Conservation (phyloP, 2,797 vertebrate genomes). For the Peromyscus nudipes region DNA sequence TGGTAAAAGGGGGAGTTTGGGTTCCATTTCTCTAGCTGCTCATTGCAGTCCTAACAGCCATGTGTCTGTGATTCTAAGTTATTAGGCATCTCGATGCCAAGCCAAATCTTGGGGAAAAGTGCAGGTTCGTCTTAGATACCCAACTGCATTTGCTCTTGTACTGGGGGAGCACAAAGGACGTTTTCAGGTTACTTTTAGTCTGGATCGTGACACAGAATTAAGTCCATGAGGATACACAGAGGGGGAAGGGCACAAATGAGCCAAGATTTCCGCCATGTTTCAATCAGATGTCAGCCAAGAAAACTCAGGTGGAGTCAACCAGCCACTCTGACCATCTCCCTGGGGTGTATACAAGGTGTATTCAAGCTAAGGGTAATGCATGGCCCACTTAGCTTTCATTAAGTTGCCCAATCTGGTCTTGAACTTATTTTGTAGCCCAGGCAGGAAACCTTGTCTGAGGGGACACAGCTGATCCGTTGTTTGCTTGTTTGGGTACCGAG, state of each 20-base stretch:
- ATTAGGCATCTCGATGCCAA: neutral
- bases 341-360: too few relatives aligned
- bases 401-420: neutral
- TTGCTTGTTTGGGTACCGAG: neutral
- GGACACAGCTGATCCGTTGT: neutral
- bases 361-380: too few relatives aligned
- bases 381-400: neutral
- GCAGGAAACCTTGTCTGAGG: neutral
- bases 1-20: neutral
- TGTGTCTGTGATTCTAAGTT: neutral
- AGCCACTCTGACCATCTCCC: neutral
- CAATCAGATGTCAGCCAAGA: neutral
- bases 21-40: neutral
- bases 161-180: neutral
- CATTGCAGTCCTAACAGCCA: conserved; percentile 6
- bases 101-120: neutral
- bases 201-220: neutral
- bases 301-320: neutral
- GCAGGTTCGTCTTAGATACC: neutral
- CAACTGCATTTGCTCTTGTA: neutral
- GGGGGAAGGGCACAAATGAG: conserved; percentile 8
- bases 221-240: neutral
- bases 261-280: neutral
- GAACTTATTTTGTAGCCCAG: neutral
- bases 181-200: neutral